Base-by-base conservation (phyloP, 2,888 invertebrate genomes). In the Dicroscelio sp. region DNA sequence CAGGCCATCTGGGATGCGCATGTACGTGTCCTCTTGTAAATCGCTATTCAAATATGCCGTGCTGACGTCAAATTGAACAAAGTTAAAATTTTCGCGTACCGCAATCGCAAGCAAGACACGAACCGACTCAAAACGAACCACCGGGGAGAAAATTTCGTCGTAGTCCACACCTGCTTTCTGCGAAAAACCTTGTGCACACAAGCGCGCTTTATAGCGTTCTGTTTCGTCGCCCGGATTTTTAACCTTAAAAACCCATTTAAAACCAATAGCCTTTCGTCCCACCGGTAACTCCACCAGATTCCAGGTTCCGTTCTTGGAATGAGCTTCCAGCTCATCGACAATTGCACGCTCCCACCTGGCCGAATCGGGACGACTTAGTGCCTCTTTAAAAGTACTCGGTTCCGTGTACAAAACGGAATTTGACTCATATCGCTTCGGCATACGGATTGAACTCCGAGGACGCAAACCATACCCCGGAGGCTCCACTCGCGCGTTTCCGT, bases 1-100 rank as follows among this genome's bases (percentile, higher is more conserved):
- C 20, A 82, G 25, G 6, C 90, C 88, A 3, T 92, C 69, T 1
- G 90, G 92, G 27, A 90, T 25, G 8, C 60, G 43, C 92, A 91
- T 90, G 12, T 80, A 92, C 0, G 67, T 83, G 1, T 20, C 55
- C 79, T 91, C 89, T 6, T 82, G 35, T 0, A 90, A 60, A 20
- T 75, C 84, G 5, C 65, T 75, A 17, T 84, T 71, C 2, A 84
- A 33, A 38, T 71, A 84, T 2, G 84, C 75, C 2, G 84, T 75
- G n/a, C 69, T 85, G 0, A 85, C 69, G 14, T 38, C 38, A 38
- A 38, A 38, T 12, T 38, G 38, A 8, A 38, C 38, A 38, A 38
- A 38, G 12, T 38, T 38, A 6, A 38, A 38, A 8, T 38, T 38
- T 38, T 38, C 38, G 38, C 38, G 38, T 38, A 67, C 65, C 27